These are phyloP conservation scores for Ischnus inquisitorius DNA, from an alignment of 2,888 invertebrate genomes.

Conservation along the genomic window DNA sequence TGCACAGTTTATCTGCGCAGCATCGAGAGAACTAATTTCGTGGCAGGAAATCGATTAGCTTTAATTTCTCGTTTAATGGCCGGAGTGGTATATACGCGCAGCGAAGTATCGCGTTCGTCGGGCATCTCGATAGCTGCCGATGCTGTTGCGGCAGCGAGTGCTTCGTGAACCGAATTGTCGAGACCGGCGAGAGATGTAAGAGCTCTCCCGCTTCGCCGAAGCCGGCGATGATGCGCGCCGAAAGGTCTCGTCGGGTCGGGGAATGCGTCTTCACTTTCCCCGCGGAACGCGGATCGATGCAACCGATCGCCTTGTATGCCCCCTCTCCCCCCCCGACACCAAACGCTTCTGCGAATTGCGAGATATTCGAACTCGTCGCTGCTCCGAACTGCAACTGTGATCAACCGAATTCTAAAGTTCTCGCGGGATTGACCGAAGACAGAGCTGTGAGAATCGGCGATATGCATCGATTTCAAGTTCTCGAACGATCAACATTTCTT, in stretches of 20 bases:
- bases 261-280: constrained; percentile 72
- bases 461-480: background rate
- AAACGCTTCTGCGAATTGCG: constrained; percentile 60
- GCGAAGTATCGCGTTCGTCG: constrained; percentile 30
- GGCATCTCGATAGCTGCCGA: background rate
- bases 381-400: constrained; percentile 26
- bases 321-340: constrained; percentile 5
- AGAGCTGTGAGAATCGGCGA: background rate
- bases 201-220: constrained; percentile 57
- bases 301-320: constrained; percentile 38
- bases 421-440: background rate
- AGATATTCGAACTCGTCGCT: constrained; percentile 30
- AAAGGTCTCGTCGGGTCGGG: constrained; percentile 61
- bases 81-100: constrained; percentile 17
- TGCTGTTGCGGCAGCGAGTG: background rate
- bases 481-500: background rate
- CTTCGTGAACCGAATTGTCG: constrained; percentile 52
- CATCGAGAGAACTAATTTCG: constrained; percentile 60
- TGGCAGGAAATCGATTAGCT: constrained; percentile 67
- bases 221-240: constrained; percentile 42
- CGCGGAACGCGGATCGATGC: constrained; percentile 61
- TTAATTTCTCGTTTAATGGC: constrained; percentile 63
- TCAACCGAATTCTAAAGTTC: constrained; percentile 42
- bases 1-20: background rate
- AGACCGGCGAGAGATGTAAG: background rate